Conservation (phyloP, 2,113 vertebrate genomes). For the Vidua chalybeata region DNA sequence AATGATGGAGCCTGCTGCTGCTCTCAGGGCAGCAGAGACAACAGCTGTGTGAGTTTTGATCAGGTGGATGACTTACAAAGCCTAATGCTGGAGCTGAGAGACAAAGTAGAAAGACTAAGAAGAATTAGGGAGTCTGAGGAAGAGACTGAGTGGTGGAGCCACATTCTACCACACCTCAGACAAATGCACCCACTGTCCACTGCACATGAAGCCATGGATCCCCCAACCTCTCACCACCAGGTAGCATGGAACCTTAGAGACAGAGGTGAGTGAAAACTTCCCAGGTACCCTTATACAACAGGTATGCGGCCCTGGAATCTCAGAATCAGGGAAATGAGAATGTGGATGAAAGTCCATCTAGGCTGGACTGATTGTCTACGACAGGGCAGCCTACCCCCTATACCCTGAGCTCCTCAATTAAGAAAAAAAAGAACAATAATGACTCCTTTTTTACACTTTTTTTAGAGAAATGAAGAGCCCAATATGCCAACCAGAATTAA, state of each 20-base stretch:
- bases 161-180: not conserved
- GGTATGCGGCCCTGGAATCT: not conserved
- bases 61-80: not conserved
- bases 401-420: not conserved
- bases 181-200: not conserved
- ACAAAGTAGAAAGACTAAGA: not conserved
- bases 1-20: not conserved
- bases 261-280: not conserved
- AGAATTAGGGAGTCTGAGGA: not conserved
- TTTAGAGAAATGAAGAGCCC: not conserved
- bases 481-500: not conserved
- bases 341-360: not conserved
- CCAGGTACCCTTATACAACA: not conserved
- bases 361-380: fast-evolving
- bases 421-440: not conserved
- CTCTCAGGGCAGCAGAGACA: not conserved
- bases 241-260: not conserved
- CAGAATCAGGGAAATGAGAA: not conserved
- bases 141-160: not conserved
- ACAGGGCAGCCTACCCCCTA: not conserved
- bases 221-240: not conserved
- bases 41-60: not conserved
- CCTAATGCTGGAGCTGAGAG: not conserved
- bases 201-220: not conserved
- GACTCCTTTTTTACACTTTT: not conserved